A percentile compares a stretch with the other conserved stretches of the same genome.
Conservation (phyloP, 2,797 vertebrate species). For the Crocidura indochinensis region DNA sequence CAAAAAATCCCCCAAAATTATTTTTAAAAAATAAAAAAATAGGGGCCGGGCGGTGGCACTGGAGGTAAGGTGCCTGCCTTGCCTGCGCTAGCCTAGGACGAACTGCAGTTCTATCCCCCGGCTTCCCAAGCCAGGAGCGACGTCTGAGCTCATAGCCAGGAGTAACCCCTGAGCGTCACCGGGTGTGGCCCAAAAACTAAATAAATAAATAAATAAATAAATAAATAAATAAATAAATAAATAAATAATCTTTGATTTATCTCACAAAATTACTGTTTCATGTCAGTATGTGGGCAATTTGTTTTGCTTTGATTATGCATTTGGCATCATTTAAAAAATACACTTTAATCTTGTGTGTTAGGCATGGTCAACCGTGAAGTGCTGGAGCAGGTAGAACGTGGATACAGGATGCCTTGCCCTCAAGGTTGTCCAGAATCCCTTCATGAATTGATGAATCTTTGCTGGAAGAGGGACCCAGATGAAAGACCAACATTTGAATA, state of each 20-base stretch:
- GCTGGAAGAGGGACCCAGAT: slow-evolving; percentile 98
- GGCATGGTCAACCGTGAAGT: slow-evolving; percentile 99
- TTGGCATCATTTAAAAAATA: not conserved
- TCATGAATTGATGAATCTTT: slow-evolving; percentile 97
- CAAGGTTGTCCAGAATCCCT: slow-evolving; percentile 97
- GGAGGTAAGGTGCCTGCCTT: no score
- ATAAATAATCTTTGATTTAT: not conserved
- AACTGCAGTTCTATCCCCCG: no score
- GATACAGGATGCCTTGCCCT: slow-evolving; percentile 97
- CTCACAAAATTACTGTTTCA: not conserved
- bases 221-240: no score
- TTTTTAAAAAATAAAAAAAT: no score
- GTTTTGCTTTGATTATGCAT: not conserved
- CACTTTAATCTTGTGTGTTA: slow-evolving; percentile 82
- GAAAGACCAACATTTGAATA: slow-evolving; percentile 98
- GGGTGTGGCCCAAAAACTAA: no score
- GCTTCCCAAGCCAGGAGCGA: no score
- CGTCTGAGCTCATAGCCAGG: no score
- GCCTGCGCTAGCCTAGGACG: no score
- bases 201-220: no score
- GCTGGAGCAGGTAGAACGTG: slow-evolving; percentile 97
- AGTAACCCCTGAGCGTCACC: no score
- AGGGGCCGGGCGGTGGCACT: no score
- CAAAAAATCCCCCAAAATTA: no score
- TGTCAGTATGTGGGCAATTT: slow-evolving; percentile 1